A percentile compares a stretch with the other conserved stretches of the same genome.
These are phyloP conservation scores for Chironomus tepperi DNA, from an alignment of 1,140 invertebrate species.

Conservation along the genomic window DNA sequence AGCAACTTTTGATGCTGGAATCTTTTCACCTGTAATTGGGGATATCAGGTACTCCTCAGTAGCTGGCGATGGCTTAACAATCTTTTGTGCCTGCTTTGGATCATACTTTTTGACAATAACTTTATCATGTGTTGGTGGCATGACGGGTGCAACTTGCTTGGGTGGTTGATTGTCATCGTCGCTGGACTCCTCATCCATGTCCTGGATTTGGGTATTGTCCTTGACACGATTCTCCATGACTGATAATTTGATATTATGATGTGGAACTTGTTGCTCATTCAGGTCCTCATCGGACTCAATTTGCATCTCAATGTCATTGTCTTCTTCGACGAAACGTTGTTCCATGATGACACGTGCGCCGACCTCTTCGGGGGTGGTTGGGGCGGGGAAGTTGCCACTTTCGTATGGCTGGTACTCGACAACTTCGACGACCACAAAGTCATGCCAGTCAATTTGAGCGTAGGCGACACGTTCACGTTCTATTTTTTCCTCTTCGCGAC, in stretches of 20 bases:
- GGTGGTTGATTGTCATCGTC: conserved; percentile 58
- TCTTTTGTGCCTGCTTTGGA: conserved; percentile 68
- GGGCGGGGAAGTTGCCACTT: conserved; percentile 89
- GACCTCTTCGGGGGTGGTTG: conserved; percentile 94
- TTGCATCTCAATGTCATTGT: conserved; percentile 59
- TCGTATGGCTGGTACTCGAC: conserved; percentile 98
- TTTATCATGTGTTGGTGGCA: conserved; percentile 84
- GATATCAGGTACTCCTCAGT: conserved; percentile 92
- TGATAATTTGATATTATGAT: conserved; percentile 42
- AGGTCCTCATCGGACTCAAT: conserved; percentile 54
- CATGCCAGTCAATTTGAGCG: conserved; percentile 99
- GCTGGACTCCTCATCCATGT: conserved; percentile 83
- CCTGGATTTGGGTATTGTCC: conserved; percentile 56
- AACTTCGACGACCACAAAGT: conserved; percentile 99
- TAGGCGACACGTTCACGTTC: conserved; percentile 95
- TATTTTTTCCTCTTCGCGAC: conserved; percentile 87
- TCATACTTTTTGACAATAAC: conserved; percentile 97
- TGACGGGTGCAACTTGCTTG: conserved; percentile 50
- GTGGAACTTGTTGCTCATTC: conserved; percentile 41
- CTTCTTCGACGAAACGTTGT: conserved; percentile 41
- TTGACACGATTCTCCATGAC: conserved; percentile 55
- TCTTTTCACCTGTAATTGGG: conserved; percentile 94
- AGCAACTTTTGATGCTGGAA: conserved; percentile 92
- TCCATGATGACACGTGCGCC: conserved; percentile 88
- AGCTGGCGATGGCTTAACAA: conserved; percentile 48